Conservation (phyloP, 2,113 vertebrate species). For the Taxidea taxus region DNA sequence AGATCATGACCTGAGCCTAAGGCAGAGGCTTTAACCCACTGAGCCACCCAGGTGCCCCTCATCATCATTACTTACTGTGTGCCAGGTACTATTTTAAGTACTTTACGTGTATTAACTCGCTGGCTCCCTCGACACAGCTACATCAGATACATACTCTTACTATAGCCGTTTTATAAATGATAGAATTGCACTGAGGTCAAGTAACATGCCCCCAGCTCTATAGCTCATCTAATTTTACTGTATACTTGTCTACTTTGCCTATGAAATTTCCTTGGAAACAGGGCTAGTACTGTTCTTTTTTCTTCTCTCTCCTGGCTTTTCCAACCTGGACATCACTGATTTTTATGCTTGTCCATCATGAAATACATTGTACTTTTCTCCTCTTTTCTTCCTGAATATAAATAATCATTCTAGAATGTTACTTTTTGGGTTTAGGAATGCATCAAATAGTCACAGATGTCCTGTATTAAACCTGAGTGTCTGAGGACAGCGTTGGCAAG, state of each 20-base stretch:
- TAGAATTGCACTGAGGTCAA: neutral
- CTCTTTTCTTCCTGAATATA: neutral
- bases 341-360: neutral
- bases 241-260: neutral
- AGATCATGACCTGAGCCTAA: too few species aligned
- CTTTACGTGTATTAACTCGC: neutral
- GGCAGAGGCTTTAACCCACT: too few species aligned
- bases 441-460: neutral
- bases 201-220: neutral
- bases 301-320: neutral
- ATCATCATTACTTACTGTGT: too few species aligned
- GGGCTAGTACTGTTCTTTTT: neutral
- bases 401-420: neutral
- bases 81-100: neutral
- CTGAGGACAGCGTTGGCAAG: neutral
- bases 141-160: neutral
- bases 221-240: neutral
- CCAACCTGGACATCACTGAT: neutral
- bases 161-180: neutral
- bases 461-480: neutral
- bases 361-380: neutral
- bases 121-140: neutral
- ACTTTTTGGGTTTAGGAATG: neutral
- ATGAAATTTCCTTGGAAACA: neutral
- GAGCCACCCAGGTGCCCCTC: too few species aligned